A percentile compares a stretch with the other conserved stretches of the same genome.
These are phyloP conservation scores for Eucidaris tribuloides DNA, from an alignment of 35 echinoderm and acorn worm genomes.

Conservation along the genomic window DNA sequence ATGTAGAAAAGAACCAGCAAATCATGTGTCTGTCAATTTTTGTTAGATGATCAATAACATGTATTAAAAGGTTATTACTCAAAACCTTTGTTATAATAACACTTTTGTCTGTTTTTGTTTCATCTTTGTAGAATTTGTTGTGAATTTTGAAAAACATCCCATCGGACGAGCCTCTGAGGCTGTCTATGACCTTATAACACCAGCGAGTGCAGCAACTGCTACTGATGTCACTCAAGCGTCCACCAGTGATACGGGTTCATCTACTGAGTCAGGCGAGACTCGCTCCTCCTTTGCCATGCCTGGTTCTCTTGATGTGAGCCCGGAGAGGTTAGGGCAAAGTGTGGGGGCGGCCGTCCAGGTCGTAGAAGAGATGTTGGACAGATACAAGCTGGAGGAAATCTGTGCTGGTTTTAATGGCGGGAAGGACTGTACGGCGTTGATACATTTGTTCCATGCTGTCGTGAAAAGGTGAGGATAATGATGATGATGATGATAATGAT, in stretches of 20 bases:
- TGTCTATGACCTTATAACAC: constrained; percentile 40
- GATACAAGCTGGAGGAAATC: constrained; percentile 69
- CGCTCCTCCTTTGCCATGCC: too few relatives aligned
- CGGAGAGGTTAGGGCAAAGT: neutral
- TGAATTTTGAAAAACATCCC: constrained; percentile 73
- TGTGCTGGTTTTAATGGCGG: constrained; percentile 96
- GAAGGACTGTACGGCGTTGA: constrained; percentile 84
- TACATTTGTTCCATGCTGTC: constrained; percentile 72
- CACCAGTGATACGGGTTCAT: too few relatives aligned
- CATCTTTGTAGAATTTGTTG: constrained; percentile 47
- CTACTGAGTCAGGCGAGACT: too few relatives aligned
- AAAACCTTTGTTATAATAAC: neutral
- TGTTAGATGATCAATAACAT: neutral
- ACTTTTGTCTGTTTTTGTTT: neutral
- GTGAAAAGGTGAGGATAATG: constrained; percentile 96
- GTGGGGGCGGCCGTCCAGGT: constrained; percentile 20
- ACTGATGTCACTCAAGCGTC: too few relatives aligned
- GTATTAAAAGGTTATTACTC: neutral
- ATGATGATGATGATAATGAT: too few relatives aligned
- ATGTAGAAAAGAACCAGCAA: neutral
- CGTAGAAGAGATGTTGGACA: constrained; percentile 74
- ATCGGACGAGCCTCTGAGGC: constrained; percentile 32
- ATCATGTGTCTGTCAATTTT: neutral
- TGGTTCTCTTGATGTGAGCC: too few relatives aligned
- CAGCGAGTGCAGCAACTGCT: neutral